Base-by-base conservation (phyloP, 2,888 invertebrate species). In the Brachypalpus laphriformis region DNA sequence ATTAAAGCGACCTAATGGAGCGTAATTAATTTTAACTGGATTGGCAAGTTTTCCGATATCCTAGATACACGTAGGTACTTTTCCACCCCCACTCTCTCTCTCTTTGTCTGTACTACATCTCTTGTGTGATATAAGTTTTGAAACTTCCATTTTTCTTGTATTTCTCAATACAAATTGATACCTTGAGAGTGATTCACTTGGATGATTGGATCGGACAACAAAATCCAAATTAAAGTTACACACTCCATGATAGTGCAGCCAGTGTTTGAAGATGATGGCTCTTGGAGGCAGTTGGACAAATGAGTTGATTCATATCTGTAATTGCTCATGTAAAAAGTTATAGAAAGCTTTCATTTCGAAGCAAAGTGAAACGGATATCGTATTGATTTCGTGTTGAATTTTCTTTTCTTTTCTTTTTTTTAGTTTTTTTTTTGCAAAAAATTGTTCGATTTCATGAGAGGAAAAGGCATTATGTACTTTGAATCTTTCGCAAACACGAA, bases 1-100 rank as follows among this genome's bases (percentile, higher is more conserved):
- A 78, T 78, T 40, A 49, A 56, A 72, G 40, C 47, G 40, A 65
- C 40, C 71, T 72, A 72, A 72, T 71, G 71, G 72, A 63, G 65
- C 47, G 56, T 78, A 65, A 78, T 70, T 71, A 78, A 78, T 78
- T 56, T 47, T 42, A 70, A 63, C 56, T 51, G 16, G 34, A 75
- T 63, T 72, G 40, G 31, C 9, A 57, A 72, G 57, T 42, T 47
- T 63, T 16, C 54, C 63, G 47, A 49, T 57, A 3, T 37, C 47
- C 3, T 16, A 8, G n/a, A 28, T 63, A 47, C 47, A 20, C 42
- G 8, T 22, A 20, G 37, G 14, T 56, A 34, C 9, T 34, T 34
- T 37, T n/a, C n/a, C n/a, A 28, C 28, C 2, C 31, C 31, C 8
- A 8, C 31, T 31, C 2, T 45, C 7, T 47, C 42, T 28, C 59